Evolutionary conservation across 2,797 vertebrate genomes (phyloP).

Genomic region (Oreonectes daqikongensis): DNA sequence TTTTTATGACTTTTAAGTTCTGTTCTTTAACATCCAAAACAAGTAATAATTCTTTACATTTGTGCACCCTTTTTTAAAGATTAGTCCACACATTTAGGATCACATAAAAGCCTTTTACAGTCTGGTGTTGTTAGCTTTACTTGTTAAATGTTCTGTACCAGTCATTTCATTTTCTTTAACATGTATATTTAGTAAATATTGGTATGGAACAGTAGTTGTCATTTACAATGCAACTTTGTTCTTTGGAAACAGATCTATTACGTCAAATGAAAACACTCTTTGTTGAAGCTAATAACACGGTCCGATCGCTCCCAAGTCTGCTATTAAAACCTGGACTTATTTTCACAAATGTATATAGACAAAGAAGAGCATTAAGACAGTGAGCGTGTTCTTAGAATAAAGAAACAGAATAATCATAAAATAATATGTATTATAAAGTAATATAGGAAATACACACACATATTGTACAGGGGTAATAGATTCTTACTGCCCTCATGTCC

Average conservation of each 20-base stretch:
- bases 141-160: too few relatives aligned
- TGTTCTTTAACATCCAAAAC: not conserved
- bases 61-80: slow-evolving; percentile 28
- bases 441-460: not conserved
- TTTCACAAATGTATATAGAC: not conserved
- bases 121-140: too few relatives aligned
- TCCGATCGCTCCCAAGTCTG: not conserved
- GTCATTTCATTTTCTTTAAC: too few relatives aligned
- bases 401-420: not conserved
- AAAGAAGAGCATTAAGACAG: not conserved
- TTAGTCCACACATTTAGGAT: slow-evolving; percentile 35
- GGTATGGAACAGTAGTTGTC: not conserved
- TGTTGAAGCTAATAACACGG: slow-evolving; percentile 33
- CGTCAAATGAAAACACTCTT: slow-evolving; percentile 9
- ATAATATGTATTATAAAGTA: not conserved
- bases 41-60: not conserved
- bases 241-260: not conserved
- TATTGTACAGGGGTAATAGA: not conserved
- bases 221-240: slow-evolving; percentile 12
- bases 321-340: too few relatives aligned
- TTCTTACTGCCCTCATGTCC: not conserved
- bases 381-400: not conserved
- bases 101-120: too few relatives aligned
- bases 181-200: slow-evolving; percentile 1
- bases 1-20: not conserved